Evolutionary conservation across 2,888 invertebrate genomes (phyloP).

Genomic region (Drosophila pegasa): DNA sequence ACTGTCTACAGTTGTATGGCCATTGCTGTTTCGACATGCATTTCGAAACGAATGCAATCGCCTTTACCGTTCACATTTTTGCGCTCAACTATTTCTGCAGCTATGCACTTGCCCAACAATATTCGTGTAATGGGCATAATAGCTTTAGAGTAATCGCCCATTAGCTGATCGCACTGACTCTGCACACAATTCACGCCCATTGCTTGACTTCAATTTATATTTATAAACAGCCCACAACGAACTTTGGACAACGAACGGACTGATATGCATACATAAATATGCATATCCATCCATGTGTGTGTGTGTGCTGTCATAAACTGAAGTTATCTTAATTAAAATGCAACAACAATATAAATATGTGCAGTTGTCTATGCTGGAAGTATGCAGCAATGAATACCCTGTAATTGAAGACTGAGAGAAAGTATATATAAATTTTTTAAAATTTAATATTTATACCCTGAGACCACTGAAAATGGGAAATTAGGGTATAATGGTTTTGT

Average conservation of each 20-base stretch:
- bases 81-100: constrained; percentile 1
- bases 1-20: background rate
- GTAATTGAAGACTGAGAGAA: no score
- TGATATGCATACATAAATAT: constrained; percentile 57
- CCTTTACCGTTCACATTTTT: constrained; percentile 2
- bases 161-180: constrained; percentile 32
- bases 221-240: constrained; percentile 44
- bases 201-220: constrained; percentile 51
- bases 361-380: background rate
- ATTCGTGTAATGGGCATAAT: constrained; percentile 13
- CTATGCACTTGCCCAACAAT: constrained; percentile 1
- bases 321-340: constrained; percentile 76
- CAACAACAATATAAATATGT: constrained; percentile 51
- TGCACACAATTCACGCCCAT: constrained; percentile 29
- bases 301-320: constrained; percentile 52
- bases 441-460: no score
- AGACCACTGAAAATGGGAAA: no score
- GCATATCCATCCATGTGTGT: constrained; percentile 22
- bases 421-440: no score
- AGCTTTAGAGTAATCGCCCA: constrained; percentile 25
- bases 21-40: background rate
- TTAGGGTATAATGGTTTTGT: no score
- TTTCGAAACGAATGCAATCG: background rate
- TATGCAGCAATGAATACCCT: constrained; percentile 13
- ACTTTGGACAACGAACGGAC: constrained; percentile 53